Conservation (phyloP, 2,888 invertebrate genomes). For the Andrena flavipes region DNA sequence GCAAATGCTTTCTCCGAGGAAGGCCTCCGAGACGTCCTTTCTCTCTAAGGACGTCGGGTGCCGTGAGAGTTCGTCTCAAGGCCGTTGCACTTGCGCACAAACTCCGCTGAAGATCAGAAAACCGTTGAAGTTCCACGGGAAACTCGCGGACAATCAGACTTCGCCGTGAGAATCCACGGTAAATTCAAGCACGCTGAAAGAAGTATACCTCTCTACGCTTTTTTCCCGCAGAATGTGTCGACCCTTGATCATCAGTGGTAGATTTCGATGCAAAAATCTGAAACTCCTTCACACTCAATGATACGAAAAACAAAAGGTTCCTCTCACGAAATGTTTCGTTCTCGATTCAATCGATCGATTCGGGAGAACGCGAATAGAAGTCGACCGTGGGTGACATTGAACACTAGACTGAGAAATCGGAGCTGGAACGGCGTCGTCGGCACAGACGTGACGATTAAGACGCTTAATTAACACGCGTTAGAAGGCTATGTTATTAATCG, state of each 20-base stretch:
- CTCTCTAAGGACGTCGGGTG: constrained; percentile 71
- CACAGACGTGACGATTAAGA: constrained; percentile 23
- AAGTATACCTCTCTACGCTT: too few species aligned
- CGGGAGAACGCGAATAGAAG: neutral
- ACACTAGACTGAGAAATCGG: neutral
- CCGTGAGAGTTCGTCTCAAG: constrained; percentile 70
- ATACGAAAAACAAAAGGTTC: too few species aligned
- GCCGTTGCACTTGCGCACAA: constrained; percentile 66
- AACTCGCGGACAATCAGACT: too few species aligned
- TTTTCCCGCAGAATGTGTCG: too few species aligned
- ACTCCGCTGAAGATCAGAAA: constrained; percentile 6
- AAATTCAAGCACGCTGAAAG: too few species aligned
- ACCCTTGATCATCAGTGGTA: too few species aligned
- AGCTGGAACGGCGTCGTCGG: neutral
- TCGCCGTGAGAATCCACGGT: too few species aligned
- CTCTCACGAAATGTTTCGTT: too few species aligned
- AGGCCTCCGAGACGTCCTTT: constrained; percentile 72
- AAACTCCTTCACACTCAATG: too few species aligned
- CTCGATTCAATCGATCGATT: too few species aligned
- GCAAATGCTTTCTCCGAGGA: constrained; percentile 71
- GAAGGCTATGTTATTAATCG: constrained; percentile 44
- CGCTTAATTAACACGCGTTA: constrained; percentile 36
- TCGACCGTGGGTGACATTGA: neutral
- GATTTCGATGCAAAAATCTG: too few species aligned
- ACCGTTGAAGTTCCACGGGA: too few species aligned